These are phyloP conservation scores for Amphibalanus amphitrite DNA, from an alignment of 1,140 invertebrate species.

Conservation along the genomic window DNA sequence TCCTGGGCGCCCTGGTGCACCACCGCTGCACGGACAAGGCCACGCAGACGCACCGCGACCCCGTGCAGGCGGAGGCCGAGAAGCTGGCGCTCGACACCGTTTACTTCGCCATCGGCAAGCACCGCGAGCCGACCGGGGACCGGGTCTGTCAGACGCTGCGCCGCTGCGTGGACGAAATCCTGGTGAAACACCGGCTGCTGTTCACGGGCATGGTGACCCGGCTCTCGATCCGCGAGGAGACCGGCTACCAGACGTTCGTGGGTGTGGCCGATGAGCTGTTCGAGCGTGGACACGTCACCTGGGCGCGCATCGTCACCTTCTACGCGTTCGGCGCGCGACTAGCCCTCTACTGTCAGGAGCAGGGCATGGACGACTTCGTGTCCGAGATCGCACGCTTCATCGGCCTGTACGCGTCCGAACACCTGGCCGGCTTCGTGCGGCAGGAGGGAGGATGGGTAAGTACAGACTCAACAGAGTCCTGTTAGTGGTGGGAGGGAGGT, in stretches of 20 bases:
- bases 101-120: neutral
- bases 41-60: slow-evolving; percentile 5
- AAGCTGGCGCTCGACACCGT: slow-evolving; percentile 3
- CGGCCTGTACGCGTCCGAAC: slow-evolving; percentile 27
- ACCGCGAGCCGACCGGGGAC: slow-evolving; percentile 7
- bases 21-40: slow-evolving; percentile 2
- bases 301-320: slow-evolving; percentile 38
- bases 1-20: neutral
- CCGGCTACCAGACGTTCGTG: slow-evolving; percentile 34
- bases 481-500: too few species aligned
- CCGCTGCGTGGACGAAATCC: slow-evolving; percentile 31
- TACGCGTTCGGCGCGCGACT: slow-evolving; percentile 39
- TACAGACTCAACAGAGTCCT: too few species aligned
- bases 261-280: slow-evolving; percentile 39
- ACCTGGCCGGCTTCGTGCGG: slow-evolving; percentile 27
- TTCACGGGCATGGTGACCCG: slow-evolving; percentile 40
- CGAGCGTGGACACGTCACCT: slow-evolving; percentile 33
- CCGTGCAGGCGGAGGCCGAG: slow-evolving; percentile 1
- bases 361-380: slow-evolving; percentile 21
- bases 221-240: slow-evolving; percentile 32
- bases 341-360: slow-evolving; percentile 31
- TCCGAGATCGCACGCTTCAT: slow-evolving; percentile 27
- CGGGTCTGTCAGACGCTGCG: slow-evolving; percentile 23
- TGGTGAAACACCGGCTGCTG: slow-evolving; percentile 36
- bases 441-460: too few species aligned